Evolutionary conservation across 2,113 vertebrate species (phyloP).

Genomic region (Actinemys pallida): DNA sequence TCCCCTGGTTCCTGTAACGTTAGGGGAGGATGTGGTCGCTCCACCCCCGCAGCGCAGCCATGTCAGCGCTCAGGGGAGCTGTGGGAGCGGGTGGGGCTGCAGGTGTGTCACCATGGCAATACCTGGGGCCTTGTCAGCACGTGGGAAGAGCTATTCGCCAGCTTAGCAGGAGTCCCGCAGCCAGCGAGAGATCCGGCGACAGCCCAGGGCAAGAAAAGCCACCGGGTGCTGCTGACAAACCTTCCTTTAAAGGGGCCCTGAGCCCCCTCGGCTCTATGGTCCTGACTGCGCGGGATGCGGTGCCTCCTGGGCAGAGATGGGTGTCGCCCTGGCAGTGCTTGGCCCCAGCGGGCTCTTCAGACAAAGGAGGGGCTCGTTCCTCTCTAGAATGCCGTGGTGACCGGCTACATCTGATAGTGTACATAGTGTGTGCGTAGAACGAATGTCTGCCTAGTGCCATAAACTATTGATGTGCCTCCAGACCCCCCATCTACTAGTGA

Average conservation of each 20-base stretch:
- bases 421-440: rapidly evolving
- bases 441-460: not conserved
- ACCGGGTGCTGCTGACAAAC: not conserved
- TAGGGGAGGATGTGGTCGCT: no score
- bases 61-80: no score
- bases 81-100: not conserved
- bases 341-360: not conserved
- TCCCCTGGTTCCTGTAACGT: not conserved
- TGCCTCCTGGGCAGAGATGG: not conserved
- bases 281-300: rapidly evolving
- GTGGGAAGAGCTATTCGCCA: rapidly evolving
- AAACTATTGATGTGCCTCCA: not conserved
- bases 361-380: not conserved
- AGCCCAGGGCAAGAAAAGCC: not conserved
- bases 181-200: rapidly evolving
- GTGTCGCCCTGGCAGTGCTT: no score
- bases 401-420: no score
- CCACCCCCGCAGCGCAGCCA: no score
- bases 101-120: not conserved
- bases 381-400: not conserved
- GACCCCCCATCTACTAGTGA: not conserved
- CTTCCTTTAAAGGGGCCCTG: not conserved
- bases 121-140: not conserved
- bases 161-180: not conserved
- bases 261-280: not conserved